A percentile compares a stretch with the other conserved stretches of the same genome.
Conservation (phyloP, 2,888 invertebrate species). For the Drosophila kuntzei region DNA sequence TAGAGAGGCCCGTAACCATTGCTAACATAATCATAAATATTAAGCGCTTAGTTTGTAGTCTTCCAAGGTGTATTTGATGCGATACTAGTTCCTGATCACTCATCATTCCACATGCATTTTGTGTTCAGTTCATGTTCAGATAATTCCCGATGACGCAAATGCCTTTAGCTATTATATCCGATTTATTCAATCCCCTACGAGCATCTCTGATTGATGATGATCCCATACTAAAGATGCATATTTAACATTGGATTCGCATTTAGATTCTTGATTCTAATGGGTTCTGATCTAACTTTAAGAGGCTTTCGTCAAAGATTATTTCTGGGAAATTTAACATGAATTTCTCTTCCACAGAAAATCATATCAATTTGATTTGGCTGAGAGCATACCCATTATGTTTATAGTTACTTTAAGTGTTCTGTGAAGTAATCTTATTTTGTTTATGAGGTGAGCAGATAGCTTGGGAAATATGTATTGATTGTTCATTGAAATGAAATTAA, state of each 20-base stretch:
- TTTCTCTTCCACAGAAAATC: not conserved
- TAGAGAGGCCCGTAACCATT: conserved; percentile 35
- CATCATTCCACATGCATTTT: conserved; percentile 15
- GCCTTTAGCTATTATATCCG: conserved; percentile 12
- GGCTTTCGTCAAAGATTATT: conserved; percentile 7
- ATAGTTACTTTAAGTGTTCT: too few relatives aligned
- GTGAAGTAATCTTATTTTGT: too few relatives aligned
- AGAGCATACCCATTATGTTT: not conserved
- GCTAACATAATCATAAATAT: conserved; percentile 35
- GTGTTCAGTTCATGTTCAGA: conserved; percentile 9
- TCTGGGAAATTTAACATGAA: conserved; percentile 5
- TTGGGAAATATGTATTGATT: too few relatives aligned
- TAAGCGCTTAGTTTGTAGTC: conserved; percentile 25
- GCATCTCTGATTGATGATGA: conserved; percentile 28
- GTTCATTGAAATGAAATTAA: not conserved
- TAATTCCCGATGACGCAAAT: conserved; percentile 36
- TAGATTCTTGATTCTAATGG: conserved; percentile 14
- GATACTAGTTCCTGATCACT: conserved; percentile 20
- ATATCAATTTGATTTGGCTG: not conserved
- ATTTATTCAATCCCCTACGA: not conserved
- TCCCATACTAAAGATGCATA: conserved; percentile 22
- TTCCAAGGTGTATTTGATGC: not conserved
- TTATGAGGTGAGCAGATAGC: too few relatives aligned
- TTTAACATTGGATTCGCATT: conserved; percentile 16
- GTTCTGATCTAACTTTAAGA: conserved; percentile 23